A percentile compares a stretch with the other conserved stretches of the same genome.
These are phyloP conservation scores for Netelia virgata DNA, from an alignment of 2,888 invertebrate species.

Conservation along the genomic window DNA sequence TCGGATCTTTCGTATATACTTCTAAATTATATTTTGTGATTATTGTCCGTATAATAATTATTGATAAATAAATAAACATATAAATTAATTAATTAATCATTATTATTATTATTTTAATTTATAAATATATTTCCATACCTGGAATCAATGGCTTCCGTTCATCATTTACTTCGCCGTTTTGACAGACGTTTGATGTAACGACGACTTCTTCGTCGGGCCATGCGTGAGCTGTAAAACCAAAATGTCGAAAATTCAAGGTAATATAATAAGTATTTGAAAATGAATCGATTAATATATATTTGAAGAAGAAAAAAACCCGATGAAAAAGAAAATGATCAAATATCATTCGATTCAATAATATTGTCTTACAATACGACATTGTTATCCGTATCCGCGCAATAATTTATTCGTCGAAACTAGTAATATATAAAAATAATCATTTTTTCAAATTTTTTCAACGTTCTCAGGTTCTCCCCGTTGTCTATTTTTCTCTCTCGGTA, in stretches of 20 bases:
- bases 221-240: background rate
- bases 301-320: background rate
- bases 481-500: no score
- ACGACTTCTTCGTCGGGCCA: constrained; percentile 1
- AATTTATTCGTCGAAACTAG: no score
- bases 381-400: background rate
- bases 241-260: background rate
- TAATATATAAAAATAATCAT: no score
- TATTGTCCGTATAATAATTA: background rate
- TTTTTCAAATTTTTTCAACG: no score
- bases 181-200: background rate
- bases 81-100: background rate
- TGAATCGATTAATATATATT: background rate
- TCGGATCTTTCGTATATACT: no score
- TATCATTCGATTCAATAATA: background rate
- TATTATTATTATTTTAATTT: background rate
- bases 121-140: constrained; percentile 8
- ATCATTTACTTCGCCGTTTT: constrained; percentile 63
- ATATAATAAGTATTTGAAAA: background rate
- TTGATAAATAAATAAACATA: no score
- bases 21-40: background rate
- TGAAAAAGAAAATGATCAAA: background rate
- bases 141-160: constrained; percentile 12
- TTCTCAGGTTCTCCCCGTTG: no score
- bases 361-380: background rate